Base-by-base conservation (phyloP, 1,140 invertebrate genomes). In the Belonocnema kinseyi region DNA sequence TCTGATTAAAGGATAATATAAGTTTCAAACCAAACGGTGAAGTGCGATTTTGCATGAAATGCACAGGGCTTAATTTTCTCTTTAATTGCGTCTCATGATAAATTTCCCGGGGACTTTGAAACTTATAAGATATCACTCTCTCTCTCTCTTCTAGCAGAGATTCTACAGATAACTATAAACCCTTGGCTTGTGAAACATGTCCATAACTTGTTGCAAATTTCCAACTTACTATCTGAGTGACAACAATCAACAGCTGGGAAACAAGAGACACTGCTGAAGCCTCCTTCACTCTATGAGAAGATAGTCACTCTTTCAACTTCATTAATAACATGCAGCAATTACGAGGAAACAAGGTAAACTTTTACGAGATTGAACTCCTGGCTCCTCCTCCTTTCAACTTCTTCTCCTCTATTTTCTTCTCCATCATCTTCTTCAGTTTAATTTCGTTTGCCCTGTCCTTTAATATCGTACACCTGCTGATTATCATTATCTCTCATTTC, bases 61-160 rank as follows among this genome's bases (percentile, higher is more conserved):
- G 61, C 61, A 46, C 40, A 46, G 61, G 61, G 40, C 61, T 66
- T 66, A 66, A 66, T 66, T 66, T 66, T 33, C 58, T 66, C 61
- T 66, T 66, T 66, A 66, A 66, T 66, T 66, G 40, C 61, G 26
- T 66, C 61, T 66, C 33, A 66, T 46, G 61, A 66, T 66, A 66
- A 66, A 33, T 66, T 66, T 66, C 61, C 26, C 26, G 3, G 16
- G 33, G 61, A 66, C 61, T 66, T 66, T 66, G 61, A 66, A 66
- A 66, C 61, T 66, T 14, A 66, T 66, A 46, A 16, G 14, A 33
- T 66, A 14, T 40, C 61, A 40, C 13, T 66, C 3, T 40, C 61
- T 66, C 61, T 46, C 13, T 66, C 3, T 40, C 61, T 66, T 33
- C n/a, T 33, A 16, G 17, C 10, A 56, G 54, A 66, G 26, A 66